Evolutionary conservation across 2,113 vertebrate species (phyloP).

Genomic region (Grantiella picta): DNA sequence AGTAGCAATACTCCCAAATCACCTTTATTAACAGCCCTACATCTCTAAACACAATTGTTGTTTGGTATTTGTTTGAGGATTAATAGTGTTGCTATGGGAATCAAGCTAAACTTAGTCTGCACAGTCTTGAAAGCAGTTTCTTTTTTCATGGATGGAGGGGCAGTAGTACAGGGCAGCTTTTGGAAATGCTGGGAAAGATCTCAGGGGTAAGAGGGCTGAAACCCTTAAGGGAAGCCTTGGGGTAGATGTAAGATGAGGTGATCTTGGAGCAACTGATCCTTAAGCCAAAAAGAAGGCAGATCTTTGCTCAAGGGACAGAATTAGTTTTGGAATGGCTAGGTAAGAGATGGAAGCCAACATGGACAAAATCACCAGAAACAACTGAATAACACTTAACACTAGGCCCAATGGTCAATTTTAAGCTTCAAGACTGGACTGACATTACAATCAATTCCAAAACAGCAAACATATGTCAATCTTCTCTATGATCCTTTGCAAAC

Average conservation of each 20-base stretch:
- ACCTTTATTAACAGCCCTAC: constrained; percentile 9
- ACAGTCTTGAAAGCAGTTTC: neutral
- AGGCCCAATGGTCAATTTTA: neutral
- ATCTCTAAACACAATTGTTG: neutral
- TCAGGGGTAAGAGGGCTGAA: neutral
- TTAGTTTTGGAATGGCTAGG: neutral
- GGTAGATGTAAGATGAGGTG: neutral
- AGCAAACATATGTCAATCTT: neutral
- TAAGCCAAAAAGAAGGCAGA: neutral
- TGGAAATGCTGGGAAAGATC: neutral
- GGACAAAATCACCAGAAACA: neutral
- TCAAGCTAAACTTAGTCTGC: neutral
- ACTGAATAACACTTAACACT: neutral
- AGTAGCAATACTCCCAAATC: neutral
- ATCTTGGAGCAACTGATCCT: neutral
- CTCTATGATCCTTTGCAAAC: neutral
- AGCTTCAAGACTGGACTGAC: neutral
- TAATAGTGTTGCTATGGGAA: neutral
- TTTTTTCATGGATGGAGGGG: neutral
- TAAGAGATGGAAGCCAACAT: neutral
- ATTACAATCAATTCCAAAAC: neutral
- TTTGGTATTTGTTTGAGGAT: neutral
- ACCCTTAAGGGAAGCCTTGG: neutral
- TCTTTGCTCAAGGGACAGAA: neutral
- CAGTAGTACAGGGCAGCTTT: neutral